Evolutionary conservation across 1,140 invertebrate genomes (phyloP).

Genomic region (Odontomachus brunneus): DNA sequence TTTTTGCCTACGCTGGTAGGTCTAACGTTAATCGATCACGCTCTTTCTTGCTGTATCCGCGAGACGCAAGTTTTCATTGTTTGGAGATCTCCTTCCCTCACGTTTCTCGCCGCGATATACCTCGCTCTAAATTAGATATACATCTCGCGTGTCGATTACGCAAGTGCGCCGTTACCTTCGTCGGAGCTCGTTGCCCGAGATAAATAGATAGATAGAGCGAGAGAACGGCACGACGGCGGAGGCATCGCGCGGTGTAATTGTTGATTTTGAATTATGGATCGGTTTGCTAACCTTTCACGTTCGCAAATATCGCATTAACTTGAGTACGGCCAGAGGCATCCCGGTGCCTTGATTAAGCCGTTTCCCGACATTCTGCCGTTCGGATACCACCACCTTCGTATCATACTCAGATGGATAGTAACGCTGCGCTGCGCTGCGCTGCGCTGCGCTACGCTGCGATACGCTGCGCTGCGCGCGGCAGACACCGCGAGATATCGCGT

Average conservation of each 20-base stretch:
- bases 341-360: slow-evolving; percentile 65
- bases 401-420: slow-evolving; percentile 61
- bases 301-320: slow-evolving; percentile 66
- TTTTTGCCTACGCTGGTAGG: no score
- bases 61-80: slow-evolving; percentile 9
- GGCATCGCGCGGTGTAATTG: slow-evolving; percentile 37
- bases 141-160: slow-evolving; percentile 38
- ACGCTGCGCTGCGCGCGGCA: not conserved
- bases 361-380: slow-evolving; percentile 58
- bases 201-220: not conserved
- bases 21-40: no score
- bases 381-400: slow-evolving; percentile 37
- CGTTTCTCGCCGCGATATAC: not conserved
- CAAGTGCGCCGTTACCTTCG: not conserved
- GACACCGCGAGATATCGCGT: slow-evolving; percentile 52
- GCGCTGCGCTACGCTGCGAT: not conserved
- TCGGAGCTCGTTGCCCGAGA: not conserved
- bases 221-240: not conserved
- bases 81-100: not conserved
- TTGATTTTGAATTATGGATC: slow-evolving; percentile 64
- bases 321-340: slow-evolving; percentile 27
- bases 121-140: slow-evolving; percentile 52
- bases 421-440: not conserved
- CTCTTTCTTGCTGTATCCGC: not conserved
- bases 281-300: slow-evolving; percentile 47